These are phyloP conservation scores for Pseudobourletiella spinata DNA, from an alignment of 1,140 invertebrate genomes.

Conservation along the genomic window DNA sequence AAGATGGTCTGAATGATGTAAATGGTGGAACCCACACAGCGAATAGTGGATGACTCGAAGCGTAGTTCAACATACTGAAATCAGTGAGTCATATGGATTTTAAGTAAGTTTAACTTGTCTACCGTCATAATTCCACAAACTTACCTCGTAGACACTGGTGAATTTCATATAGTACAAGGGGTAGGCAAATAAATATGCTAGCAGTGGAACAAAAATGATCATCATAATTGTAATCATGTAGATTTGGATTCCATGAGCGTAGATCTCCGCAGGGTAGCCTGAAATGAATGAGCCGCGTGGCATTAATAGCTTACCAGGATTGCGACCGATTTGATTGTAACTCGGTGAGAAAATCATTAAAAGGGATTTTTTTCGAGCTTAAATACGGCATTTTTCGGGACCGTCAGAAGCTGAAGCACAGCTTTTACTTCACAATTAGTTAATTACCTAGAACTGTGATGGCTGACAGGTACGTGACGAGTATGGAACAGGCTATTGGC, in stretches of 20 bases:
- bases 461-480: slow-evolving; percentile 25
- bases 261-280: slow-evolving; percentile 34
- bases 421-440: neutral
- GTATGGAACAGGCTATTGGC: slow-evolving; percentile 15
- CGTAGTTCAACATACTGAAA: slow-evolving; percentile 31
- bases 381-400: no score
- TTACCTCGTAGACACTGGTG: no score
- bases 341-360: no score
- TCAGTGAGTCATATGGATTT: neutral
- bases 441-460: slow-evolving; percentile 23
- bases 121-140: neutral
- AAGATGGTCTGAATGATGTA: slow-evolving; percentile 29
- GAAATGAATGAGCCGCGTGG: no score
- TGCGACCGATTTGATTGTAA: no score
- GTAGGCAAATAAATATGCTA: slow-evolving; percentile 21
- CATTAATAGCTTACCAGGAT: no score
- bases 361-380: no score
- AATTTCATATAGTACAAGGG: slow-evolving; percentile 34
- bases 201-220: slow-evolving; percentile 6
- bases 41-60: slow-evolving; percentile 10
- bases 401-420: no score
- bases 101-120: no score
- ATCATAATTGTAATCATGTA: slow-evolving; percentile 15
- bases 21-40: slow-evolving; percentile 19
- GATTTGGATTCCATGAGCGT: slow-evolving; percentile 30